Evolutionary conservation across 2,888 invertebrate genomes (phyloP).

Genomic region (Odiellus spinosus): DNA sequence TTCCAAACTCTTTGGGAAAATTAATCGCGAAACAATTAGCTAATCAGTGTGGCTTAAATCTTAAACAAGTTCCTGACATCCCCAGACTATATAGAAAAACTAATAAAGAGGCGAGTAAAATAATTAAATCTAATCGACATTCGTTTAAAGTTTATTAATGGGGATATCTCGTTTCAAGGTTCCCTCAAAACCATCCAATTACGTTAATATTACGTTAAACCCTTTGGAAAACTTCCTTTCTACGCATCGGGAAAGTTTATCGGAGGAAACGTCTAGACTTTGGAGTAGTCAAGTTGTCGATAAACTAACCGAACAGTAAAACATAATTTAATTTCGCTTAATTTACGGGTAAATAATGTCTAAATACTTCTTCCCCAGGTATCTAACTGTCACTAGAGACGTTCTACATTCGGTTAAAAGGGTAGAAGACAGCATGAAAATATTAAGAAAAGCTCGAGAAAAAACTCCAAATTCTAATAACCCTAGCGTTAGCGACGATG

Average conservation of each 20-base stretch:
- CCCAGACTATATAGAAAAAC: slow-evolving; percentile 83
- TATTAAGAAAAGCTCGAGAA: slow-evolving; percentile 68
- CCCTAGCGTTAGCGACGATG: slow-evolving; percentile 51
- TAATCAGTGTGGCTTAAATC: slow-evolving; percentile 10
- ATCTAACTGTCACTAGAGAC: slow-evolving; percentile 49
- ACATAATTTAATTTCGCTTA: slow-evolving; percentile 42
- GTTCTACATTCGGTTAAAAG: slow-evolving; percentile 83
- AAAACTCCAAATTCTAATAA: slow-evolving; percentile 22
- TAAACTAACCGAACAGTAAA: slow-evolving; percentile 38
- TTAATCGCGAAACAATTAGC: slow-evolving; percentile 7
- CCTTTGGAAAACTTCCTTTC: slow-evolving; percentile 43
- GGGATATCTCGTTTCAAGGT: slow-evolving; percentile 33
- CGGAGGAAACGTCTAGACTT: slow-evolving; percentile 25
- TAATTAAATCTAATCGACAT: no score
- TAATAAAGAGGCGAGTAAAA: slow-evolving; percentile 47
- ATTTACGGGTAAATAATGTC: slow-evolving; percentile 21
- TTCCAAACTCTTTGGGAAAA: slow-evolving; percentile 3
- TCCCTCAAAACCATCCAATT: slow-evolving; percentile 62
- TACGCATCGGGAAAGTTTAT: slow-evolving; percentile 5
- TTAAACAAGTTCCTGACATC: slow-evolving; percentile 60
- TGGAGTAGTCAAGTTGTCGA: slow-evolving; percentile 14
- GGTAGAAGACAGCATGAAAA: slow-evolving; percentile 82
- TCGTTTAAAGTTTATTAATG: no score
- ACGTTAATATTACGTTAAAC: slow-evolving; percentile 49
- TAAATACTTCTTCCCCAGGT: slow-evolving; percentile 23